Base-by-base conservation (phyloP, 2,888 invertebrate genomes). In the Cephus runcator region DNA sequence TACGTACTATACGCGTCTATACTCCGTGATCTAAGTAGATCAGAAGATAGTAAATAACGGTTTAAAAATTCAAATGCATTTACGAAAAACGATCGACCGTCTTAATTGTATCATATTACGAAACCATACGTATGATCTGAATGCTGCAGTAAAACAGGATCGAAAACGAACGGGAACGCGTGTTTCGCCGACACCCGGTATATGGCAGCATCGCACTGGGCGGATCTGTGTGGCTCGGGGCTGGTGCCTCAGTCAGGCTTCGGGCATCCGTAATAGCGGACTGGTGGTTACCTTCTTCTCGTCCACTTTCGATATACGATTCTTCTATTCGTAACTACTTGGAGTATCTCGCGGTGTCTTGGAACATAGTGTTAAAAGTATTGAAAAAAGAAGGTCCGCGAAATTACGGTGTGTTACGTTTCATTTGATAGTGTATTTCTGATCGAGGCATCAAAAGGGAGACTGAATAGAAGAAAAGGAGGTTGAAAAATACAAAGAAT, bases 241-340 rank as follows among this genome's bases (percentile, higher is more conserved):
- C 82, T 80, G 82, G 83, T 85, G 84, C 84, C 87, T 89, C 88
- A 90, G 90, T 90, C 88, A 88, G 87, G 87, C 87, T 88, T 87
- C 87, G 88, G 88, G 88, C 88, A 89, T 88, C 89, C 85, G 85
- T 84, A 84, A 74, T 84, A 83, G 81, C 85, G 85, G 85, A 85
- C 23, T 56, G 56, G 80, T 79, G 85, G 83, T 81, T 34, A n/a
- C 34, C 74, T 74, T 34, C 34, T 74, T 34, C 35, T 35, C 35
- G 35, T 34, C 33, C 73, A 71, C 12, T 33, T 71, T 71, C 73
- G 73, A 34, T 56, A 56, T 9, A 23, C 73, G 73, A 33, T 34
- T 71, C 30, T 30, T 34, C 73, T 15, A 71, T 71, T 71, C 73
- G 30, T 33, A 30, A 33, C 11, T 34, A 30, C 85, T 79, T 79